Evolutionary conservation across 1,140 invertebrate species (phyloP).

Genomic region (Dufourea novaeangliae): DNA sequence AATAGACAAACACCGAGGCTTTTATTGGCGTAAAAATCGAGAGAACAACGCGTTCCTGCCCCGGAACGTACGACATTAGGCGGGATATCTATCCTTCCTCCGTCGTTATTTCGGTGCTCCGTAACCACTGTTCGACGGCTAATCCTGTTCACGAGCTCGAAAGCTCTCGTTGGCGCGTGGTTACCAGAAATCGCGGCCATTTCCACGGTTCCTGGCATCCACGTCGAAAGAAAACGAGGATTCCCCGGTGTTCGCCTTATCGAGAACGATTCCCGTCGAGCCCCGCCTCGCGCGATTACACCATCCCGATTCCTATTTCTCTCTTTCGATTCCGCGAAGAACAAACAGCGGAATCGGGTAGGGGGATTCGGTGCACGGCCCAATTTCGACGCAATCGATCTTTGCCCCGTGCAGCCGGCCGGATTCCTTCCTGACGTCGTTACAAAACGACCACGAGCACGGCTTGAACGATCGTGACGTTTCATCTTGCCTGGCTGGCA

Average conservation of each 20-base stretch:
- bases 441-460: slow-evolving; percentile 33
- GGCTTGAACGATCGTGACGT: slow-evolving; percentile 1
- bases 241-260: slow-evolving; percentile 55
- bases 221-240: slow-evolving; percentile 38
- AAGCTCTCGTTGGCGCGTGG: slow-evolving; percentile 1
- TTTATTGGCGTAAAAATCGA: background rate
- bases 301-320: slow-evolving; percentile 25
- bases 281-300: slow-evolving; percentile 48
- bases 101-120: slow-evolving; percentile 40
- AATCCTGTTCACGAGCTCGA: slow-evolving; percentile 18
- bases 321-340: slow-evolving; percentile 35
- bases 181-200: slow-evolving; percentile 54
- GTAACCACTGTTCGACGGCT: slow-evolving; percentile 27
- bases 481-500: slow-evolving; percentile 11
- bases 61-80: slow-evolving; percentile 11
- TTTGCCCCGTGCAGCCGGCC: background rate
- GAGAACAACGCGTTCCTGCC: background rate
- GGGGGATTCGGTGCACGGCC: slow-evolving; percentile 16
- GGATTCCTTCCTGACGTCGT: slow-evolving; percentile 17
- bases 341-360: slow-evolving; percentile 23
- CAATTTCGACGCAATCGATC: slow-evolving; percentile 51
- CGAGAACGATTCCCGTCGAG: slow-evolving; percentile 49
- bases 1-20: background rate
- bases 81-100: background rate
- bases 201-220: slow-evolving; percentile 24